Evolutionary conservation across 2,888 invertebrate genomes (phyloP), one percentile per base, ranked within the genome.

Genomic region (Plusia festucae): DNA sequence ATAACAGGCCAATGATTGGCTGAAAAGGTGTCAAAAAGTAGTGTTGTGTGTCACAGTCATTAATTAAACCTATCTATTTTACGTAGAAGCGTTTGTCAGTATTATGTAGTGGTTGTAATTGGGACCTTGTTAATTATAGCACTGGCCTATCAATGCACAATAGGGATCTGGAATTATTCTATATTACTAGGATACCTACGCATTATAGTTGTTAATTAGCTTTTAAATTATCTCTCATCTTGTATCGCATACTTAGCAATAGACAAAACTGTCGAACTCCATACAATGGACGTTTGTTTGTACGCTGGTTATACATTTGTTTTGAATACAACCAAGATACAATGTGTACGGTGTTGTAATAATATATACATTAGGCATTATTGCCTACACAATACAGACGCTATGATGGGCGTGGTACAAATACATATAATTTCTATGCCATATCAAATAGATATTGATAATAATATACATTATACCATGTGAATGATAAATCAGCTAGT

Each of bases 61-160:
- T 61, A 72, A 61, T 73, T 70, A 49, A 40, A 62, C 66, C 71
- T 20, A 3, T 66, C 66, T 75, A 77, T 73, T 73, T 76, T 73
- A 71, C 54, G 68, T 80, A 76, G 70, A 40, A 73, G 61, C 34
- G 49, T 73, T 79, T 73, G 63, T 81, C 79, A 80, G 79, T 80
- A 80, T 80, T 80, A 80, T 72, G 71, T 80, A 79, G 81, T 66
- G 76, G 78, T 78, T 80, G 70, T 79, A 62, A 69, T 62, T 69
- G 65, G 65, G 76, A 80, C 68, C 78, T 78, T 73, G 60, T 70
- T 76, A 61, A 71, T 34, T 71, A 58, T 71, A 73, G 78, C 73
- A 75, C 75, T 65, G 68, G 78, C 66, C 65, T 73, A 73, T 70
- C 30, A 63, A 75, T 70, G 68, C 78, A 77, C 78, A 44, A 77